Conservation (phyloP, 2,888 invertebrate genomes). For the Sympetrum striolatum region DNA sequence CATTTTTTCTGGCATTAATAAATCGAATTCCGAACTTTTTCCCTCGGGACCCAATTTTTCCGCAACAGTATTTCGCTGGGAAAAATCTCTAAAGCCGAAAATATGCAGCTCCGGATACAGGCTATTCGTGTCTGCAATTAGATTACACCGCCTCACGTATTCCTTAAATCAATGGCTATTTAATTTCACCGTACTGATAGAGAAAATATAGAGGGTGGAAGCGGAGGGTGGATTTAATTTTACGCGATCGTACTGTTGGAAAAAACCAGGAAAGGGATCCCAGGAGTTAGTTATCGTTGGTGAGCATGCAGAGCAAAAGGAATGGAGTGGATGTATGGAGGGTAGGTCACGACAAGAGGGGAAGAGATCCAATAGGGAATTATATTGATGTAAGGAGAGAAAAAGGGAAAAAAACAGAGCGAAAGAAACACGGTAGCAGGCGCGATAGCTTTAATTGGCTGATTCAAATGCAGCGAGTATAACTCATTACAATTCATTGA, state of each 20-base stretch:
- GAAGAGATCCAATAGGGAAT: background rate
- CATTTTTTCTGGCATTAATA: background rate
- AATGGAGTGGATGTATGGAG: background rate
- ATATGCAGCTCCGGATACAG: background rate
- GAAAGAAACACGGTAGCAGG: background rate
- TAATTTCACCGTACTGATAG: background rate
- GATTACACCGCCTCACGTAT: background rate
- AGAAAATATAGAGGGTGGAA: background rate
- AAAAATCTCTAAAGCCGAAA: background rate
- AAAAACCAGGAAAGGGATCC: background rate
- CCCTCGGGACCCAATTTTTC: background rate
- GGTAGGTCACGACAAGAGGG: background rate
- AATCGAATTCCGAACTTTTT: background rate
- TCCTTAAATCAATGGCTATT: background rate
- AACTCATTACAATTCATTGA: conserved; percentile 44
- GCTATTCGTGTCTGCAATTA: background rate
- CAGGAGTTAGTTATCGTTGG: background rate
- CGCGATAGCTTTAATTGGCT: conserved; percentile 12
- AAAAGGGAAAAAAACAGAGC: background rate
- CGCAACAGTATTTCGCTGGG: background rate
- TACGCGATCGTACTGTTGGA: background rate
- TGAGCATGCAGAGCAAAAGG: background rate
- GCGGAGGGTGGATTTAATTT: background rate
- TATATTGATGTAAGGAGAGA: background rate
- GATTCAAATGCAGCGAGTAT: conserved; percentile 38